Conservation (phyloP, 1,140 invertebrate species). For the Conus betulinus region DNA sequence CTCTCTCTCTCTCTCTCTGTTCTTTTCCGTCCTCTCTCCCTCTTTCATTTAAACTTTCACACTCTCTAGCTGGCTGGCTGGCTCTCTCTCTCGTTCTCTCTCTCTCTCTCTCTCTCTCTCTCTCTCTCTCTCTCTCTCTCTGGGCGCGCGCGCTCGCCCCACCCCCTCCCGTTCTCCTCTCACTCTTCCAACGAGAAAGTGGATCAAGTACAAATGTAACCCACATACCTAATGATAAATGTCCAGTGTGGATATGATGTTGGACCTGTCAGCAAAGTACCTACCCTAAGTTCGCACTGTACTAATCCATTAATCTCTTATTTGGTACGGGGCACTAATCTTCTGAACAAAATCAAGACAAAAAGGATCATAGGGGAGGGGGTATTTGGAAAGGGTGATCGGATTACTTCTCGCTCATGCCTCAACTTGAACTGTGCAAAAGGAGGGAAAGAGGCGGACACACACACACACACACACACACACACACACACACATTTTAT, state of each 20-base stretch:
- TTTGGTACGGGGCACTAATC: background rate
- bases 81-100: background rate
- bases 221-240: background rate
- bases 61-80: too few species aligned
- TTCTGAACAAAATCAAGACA: background rate
- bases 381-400: background rate
- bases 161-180: conserved; percentile 8
- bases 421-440: background rate
- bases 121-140: conserved; percentile 4
- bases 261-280: background rate
- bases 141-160: too few species aligned
- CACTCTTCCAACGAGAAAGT: too few species aligned
- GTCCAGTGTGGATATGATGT: background rate
- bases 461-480: too few species aligned
- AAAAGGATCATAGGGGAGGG: background rate
- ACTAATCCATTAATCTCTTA: background rate
- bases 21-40: too few species aligned
- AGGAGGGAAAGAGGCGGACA: too few species aligned
- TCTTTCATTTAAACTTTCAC: background rate
- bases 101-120: conserved; percentile 2
- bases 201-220: background rate
- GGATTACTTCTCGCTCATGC: background rate
- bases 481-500: too few species aligned
- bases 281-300: background rate
- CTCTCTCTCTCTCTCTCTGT: conserved; percentile 1